A percentile compares a stretch with the other conserved stretches of the same genome.
Evolutionary conservation across 2,113 vertebrate genomes (phyloP).

Genomic region (Seriola rivoliana): DNA sequence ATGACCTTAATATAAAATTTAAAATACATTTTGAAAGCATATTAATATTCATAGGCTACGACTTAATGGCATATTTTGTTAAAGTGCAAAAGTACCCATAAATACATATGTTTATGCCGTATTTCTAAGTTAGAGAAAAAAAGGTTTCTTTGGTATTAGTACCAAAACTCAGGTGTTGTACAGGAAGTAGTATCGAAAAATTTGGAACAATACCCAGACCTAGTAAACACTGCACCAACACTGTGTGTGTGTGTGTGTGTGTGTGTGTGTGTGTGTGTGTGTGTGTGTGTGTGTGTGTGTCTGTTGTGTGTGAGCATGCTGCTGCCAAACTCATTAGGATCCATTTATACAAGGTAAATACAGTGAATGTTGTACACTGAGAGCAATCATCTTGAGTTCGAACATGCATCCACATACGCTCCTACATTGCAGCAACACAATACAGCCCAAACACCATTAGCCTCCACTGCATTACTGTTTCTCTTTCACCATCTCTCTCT

Average conservation of each 20-base stretch:
- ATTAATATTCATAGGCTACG: background rate
- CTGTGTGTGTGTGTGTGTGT: background rate
- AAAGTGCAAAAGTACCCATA: background rate
- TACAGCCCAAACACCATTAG: slow-evolving; percentile 7
- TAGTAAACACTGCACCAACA: too few relatives aligned
- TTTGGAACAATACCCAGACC: too few relatives aligned
- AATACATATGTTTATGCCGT: too few relatives aligned
- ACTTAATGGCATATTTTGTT: background rate
- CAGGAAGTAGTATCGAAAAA: too few relatives aligned
- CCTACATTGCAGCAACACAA: slow-evolving; percentile 18
- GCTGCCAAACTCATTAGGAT: slow-evolving; percentile 47
- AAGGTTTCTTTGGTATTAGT: too few relatives aligned
- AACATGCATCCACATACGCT: slow-evolving; percentile 22
- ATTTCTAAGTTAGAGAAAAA: too few relatives aligned
- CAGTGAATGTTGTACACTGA: slow-evolving; percentile 15
- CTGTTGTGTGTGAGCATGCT: background rate
- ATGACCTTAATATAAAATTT: background rate
- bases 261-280: slow-evolving; percentile 11
- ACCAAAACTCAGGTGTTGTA: too few relatives aligned
- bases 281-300: slow-evolving; percentile 4
- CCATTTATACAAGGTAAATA: slow-evolving; percentile 59
- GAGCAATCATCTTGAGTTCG: slow-evolving; percentile 40
- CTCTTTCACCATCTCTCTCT: slow-evolving; percentile 14
- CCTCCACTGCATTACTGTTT: slow-evolving; percentile 15
- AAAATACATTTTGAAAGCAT: background rate